Percentiles rank a stretch among this genome's conserved stretches.
phyloP scores from a whole-genome alignment of 2,797 vertebrate genomes.

The Protonibea diacanthus region DNA sequence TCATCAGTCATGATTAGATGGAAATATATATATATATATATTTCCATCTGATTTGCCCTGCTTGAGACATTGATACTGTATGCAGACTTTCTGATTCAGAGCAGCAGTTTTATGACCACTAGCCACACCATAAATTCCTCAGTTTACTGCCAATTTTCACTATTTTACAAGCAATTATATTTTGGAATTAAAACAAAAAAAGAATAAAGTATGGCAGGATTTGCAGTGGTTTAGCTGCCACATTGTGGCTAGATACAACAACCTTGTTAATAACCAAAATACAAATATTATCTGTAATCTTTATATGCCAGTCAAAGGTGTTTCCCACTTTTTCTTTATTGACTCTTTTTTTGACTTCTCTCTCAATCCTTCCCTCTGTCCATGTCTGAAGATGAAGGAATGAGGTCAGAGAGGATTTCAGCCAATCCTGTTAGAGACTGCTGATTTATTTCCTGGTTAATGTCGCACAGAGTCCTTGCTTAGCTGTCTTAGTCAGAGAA shows the following conservation, averaged over 20 bases:
- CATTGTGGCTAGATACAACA: background rate
- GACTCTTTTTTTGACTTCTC: constrained; percentile 28
- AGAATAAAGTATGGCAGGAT: background rate
- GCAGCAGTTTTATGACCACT: constrained; percentile 20
- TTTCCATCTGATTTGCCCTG: background rate
- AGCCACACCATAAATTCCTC: constrained; percentile 31
- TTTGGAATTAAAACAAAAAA: constrained; percentile 22
- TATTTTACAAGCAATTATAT: constrained; percentile 42
- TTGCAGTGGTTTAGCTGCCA: background rate
- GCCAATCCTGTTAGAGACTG: constrained; percentile 52
- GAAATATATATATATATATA: background rate
- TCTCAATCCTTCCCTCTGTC: constrained; percentile 20
- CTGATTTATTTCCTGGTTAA: constrained; percentile 62
- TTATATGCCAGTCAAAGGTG: background rate
- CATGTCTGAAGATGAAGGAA: constrained; percentile 51
- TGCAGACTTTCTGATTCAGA: background rate
- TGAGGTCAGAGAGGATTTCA: constrained; percentile 66
- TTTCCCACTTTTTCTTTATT: background rate
- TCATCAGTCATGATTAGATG: background rate
- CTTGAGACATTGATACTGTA: background rate
- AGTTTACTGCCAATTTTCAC: constrained; percentile 41
- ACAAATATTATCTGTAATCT: background rate
- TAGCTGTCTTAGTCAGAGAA: constrained; percentile 25
- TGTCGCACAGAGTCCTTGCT: constrained; percentile 25
- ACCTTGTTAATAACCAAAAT: background rate